Percentiles rank a stretch among this genome's conserved stretches.
phyloP scores from a whole-genome alignment of 2,888 invertebrate species.

The Sycophila texana region DNA sequence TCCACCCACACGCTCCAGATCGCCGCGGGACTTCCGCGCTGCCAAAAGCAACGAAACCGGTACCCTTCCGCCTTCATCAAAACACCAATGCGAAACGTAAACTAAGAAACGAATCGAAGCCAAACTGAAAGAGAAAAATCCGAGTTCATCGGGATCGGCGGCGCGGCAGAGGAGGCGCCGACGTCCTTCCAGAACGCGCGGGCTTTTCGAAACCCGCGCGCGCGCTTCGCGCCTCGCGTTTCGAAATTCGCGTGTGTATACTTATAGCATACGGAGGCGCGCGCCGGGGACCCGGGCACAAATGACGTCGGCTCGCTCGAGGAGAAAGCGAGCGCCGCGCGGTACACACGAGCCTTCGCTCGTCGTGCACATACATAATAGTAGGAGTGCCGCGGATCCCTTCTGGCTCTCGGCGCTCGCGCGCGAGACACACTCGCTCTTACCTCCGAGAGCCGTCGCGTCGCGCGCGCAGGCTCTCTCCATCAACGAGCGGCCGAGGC shows the following conservation, averaged over 20 bases:
- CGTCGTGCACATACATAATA: conserved; percentile 56
- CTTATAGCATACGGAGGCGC: neutral
- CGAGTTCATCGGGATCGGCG: no score
- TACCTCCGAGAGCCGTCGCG: neutral
- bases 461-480: conserved; percentile 1
- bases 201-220: no score
- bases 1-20: no score
- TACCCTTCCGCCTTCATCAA: neutral
- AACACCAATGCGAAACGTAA: no score
- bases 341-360: conserved; percentile 32
- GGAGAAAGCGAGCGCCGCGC: conserved; percentile 53
- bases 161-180: no score
- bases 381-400: conserved; percentile 59
- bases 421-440: neutral
- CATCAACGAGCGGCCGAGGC: no score
- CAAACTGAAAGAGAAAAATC: no score
- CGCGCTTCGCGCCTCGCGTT: conserved; percentile 3
- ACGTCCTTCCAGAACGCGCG: no score
- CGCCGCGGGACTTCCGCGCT: no score
- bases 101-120: no score
- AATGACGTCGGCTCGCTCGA: conserved; percentile 30
- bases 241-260: conserved; percentile 34
- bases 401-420: conserved; percentile 29
- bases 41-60: conserved; percentile 8
- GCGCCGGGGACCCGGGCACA: neutral